Conservation (phyloP, 2,888 invertebrate species). For the Thereva unica region DNA sequence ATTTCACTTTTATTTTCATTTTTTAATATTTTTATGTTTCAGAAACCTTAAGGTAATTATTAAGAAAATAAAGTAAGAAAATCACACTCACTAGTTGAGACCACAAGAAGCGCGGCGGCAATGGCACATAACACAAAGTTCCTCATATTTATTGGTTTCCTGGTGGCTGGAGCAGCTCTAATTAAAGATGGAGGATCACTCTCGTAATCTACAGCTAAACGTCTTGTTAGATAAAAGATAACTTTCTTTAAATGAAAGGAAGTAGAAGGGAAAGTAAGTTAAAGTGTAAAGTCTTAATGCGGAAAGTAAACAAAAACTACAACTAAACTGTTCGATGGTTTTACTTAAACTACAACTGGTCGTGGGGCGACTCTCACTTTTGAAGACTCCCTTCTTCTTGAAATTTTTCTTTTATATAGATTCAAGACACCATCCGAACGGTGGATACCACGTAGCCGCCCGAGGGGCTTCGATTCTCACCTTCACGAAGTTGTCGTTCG, state of each 20-base stretch:
- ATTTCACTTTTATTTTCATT: too few relatives aligned
- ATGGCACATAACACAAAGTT: conserved; percentile 55
- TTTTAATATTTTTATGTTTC: too few relatives aligned
- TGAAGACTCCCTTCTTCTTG: conserved; percentile 55
- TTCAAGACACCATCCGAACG: conserved; percentile 10
- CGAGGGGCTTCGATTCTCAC: too few relatives aligned
- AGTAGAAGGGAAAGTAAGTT: conserved; percentile 27
- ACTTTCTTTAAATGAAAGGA: conserved; percentile 24
- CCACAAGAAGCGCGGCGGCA: conserved; percentile 53
- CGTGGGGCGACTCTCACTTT: conserved; percentile 56
- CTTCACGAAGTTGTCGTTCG: too few relatives aligned
- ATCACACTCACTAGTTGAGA: conserved; percentile 54
- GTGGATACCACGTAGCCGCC: too few relatives aligned
- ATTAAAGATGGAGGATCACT: conserved; percentile 14
- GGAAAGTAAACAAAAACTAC: conserved; percentile 38
- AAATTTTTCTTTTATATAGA: conserved; percentile 22
- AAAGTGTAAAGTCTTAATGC: conserved; percentile 21
- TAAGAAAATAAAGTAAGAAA: conserved; percentile 9
- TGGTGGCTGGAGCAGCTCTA: conserved; percentile 14
- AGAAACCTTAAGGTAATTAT: background rate
- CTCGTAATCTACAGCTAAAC: conserved; percentile 9
- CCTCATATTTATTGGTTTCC: conserved; percentile 49
- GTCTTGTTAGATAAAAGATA: conserved; percentile 9
- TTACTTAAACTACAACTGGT: conserved; percentile 56
- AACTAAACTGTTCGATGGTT: conserved; percentile 53